Evolutionary conservation across 2,888 invertebrate genomes (phyloP).

Genomic region (Meghimatium bilineatum): DNA sequence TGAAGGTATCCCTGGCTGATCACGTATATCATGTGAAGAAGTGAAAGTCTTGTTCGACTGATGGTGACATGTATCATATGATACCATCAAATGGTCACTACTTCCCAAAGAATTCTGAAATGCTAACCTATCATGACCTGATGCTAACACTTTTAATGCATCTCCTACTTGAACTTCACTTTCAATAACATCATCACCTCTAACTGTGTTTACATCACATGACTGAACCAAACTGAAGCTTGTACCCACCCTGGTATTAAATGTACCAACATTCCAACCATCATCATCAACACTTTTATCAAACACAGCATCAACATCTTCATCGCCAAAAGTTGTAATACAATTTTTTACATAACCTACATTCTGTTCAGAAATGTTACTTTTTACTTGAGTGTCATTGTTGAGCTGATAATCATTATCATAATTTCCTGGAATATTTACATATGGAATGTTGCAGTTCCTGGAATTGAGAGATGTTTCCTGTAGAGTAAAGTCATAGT

Average conservation of each 20-base stretch:
- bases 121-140: background rate
- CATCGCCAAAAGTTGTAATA: background rate
- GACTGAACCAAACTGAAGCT: background rate
- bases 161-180: background rate
- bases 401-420: too few relatives aligned
- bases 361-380: background rate
- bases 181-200: background rate
- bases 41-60: background rate
- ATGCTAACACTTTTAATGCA: background rate
- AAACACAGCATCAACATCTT: background rate
- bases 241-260: background rate
- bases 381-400: background rate
- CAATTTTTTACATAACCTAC: background rate
- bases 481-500: too few relatives aligned
- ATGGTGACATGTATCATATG: background rate
- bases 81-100: background rate
- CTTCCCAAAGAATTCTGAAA: background rate
- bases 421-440: too few relatives aligned
- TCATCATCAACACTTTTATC: background rate
- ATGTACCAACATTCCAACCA: background rate
- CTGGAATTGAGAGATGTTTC: too few relatives aligned
- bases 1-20: background rate
- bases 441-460: too few relatives aligned
- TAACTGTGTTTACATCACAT: background rate
- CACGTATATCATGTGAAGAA: background rate